Evolutionary conservation across 2,888 invertebrate genomes (phyloP).

Genomic region (Lathronympha strigana): DNA sequence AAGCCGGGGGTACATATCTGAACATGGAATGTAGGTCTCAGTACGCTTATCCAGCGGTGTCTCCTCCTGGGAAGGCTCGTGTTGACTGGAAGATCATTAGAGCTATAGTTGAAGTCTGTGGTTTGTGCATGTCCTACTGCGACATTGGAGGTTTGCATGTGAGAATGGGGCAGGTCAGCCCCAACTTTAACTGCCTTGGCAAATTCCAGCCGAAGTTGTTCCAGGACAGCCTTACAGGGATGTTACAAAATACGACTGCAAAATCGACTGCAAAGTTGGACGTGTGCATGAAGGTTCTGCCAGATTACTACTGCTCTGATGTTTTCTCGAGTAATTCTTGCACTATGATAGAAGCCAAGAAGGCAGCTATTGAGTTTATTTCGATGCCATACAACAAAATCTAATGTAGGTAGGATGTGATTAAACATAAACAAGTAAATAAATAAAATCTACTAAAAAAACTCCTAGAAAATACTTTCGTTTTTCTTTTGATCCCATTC

Average conservation of each 20-base stretch:
- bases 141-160: slow-evolving; percentile 57
- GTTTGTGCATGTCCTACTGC: slow-evolving; percentile 59
- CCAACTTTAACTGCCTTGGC: slow-evolving; percentile 62
- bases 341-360: slow-evolving; percentile 68
- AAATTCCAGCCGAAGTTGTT: slow-evolving; percentile 63
- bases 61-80: slow-evolving; percentile 96
- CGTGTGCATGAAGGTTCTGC: slow-evolving; percentile 61
- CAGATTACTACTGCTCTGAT: slow-evolving; percentile 74
- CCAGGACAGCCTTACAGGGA: slow-evolving; percentile 48
- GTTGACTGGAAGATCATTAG: slow-evolving; percentile 98
- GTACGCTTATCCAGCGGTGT: slow-evolving; percentile 92
- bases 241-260: slow-evolving; percentile 43
- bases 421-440: background rate
- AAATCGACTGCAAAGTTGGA: slow-evolving; percentile 45
- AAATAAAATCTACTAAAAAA: no score
- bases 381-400: slow-evolving; percentile 53
- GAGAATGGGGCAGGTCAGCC: slow-evolving; percentile 69
- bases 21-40: slow-evolving; percentile 99
- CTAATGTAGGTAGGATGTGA: slow-evolving; percentile 32
- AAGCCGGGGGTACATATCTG: slow-evolving; percentile 96
- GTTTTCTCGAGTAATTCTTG: slow-evolving; percentile 70
- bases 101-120: slow-evolving; percentile 69
- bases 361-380: slow-evolving; percentile 57
- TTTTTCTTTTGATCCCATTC: background rate
- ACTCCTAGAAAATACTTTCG: background rate